Evolutionary conservation across 2,797 vertebrate genomes (phyloP), one percentile per base, ranked within the genome.

Genomic region (Gobionotothen gibberifrons): DNA sequence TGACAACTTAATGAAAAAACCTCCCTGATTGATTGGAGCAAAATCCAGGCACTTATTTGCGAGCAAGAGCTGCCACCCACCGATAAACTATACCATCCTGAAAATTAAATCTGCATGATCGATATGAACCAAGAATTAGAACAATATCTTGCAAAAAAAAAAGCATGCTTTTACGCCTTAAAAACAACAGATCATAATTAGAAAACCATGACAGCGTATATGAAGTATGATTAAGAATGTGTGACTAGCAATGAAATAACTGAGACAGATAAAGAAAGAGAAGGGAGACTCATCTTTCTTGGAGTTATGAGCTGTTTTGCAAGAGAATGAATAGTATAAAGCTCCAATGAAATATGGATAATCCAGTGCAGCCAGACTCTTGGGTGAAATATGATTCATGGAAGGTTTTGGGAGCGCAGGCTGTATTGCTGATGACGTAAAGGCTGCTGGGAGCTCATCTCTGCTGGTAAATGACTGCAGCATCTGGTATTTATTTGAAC

Each of bases 21-120:
- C 40, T 75, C 42, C 44, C 9, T 88, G 89, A 93, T 70, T 88
- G 89, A 93, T 86, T 81, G 79, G 75, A 58, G 32, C 16, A 10
- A 72, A 76, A 81, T 59, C 62, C 78, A 69, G 68, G 58, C 73
- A 58, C 69, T 82, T 73, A 62, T 63, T 63, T 55, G 49, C 48
- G 16, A 70, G 52, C 43, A 26, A 6, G 51, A 70, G 78, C 87
- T 89, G 88, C 86, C 89, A 83, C 55, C 52, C 5, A 39, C 61
- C 79, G 72, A 92, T 85, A 83, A 87, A 81, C 79, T 19, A 43
- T 60, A 69, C 61, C 69, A 21, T 3, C 21, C 59, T 55, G 57
- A 78, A 86, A 88, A 78, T 55, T 72, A 79, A 78, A 72, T 67
- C 51, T 57, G 53, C 62, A 59, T 69, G 64, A 56, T 65, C 70